Evolutionary conservation across 2,888 invertebrate species (phyloP), one percentile per base, ranked within the genome.

Genomic region (Drosophila merina): DNA sequence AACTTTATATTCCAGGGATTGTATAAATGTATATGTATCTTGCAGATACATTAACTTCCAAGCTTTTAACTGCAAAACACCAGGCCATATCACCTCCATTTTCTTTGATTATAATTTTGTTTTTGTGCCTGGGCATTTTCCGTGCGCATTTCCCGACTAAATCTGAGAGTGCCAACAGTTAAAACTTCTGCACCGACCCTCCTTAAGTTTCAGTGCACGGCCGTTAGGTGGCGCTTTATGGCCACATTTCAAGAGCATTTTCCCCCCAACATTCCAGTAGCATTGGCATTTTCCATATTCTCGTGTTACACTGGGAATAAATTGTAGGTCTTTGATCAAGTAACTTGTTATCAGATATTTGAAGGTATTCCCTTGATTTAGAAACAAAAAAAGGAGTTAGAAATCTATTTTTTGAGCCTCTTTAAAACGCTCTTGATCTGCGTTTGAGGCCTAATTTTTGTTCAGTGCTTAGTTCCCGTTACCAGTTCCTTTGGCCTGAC

Each of bases 171-270:
- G 49, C n/a, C 44, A 28, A 56, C 60, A 60, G 77, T 63, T 66
- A 64, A 62, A 51, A 52, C 59, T 64, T 50, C 44, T 14, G 31
- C 45, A 47, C 55, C 56, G 63, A 44, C 63, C 60, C 58, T 82
- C 76, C 77, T 73, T 79, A 79, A 75, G 67, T 75, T 71, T 64
- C 74, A 70, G 50, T 70, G 70, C 31, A 60, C 62, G 80, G 55
- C 72, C 82, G 72, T 54, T 81, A 73, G 81, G 69, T 82, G 81
- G 51, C 63, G 82, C 79, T 81, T 81, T 85, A 81, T 78, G 76
- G 55, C 5, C 30, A 58, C 68, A 69, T 57, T 67, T 38, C 25
- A 10, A 44, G 25, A 44, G 44, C 44, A 44, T 25, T 44, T 42
- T 33, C 33, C 6, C n/a, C 44, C 4, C 44, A 25, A 25, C 38